phyloP scores from a whole-genome alignment of 2,797 vertebrate species.

The Crypturellus tataupa region DNA sequence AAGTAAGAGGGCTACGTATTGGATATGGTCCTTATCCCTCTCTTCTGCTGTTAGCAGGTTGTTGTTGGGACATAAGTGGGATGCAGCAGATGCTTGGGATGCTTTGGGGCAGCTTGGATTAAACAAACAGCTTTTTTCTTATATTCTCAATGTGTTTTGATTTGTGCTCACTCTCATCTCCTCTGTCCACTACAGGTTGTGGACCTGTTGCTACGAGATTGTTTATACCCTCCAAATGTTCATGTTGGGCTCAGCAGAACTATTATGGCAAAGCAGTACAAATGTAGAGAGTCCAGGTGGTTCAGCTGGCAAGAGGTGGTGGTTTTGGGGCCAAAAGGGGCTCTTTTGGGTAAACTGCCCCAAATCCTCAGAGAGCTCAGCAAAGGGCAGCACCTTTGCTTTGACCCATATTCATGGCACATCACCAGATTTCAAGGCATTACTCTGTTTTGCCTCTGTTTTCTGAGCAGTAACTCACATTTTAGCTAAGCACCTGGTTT shows the following conservation, averaged over 20 bases:
- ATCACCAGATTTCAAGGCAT: background rate
- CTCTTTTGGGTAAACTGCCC: background rate
- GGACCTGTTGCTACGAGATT: background rate
- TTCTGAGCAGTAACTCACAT: slow-evolving; percentile 7
- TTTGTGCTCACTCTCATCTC: background rate
- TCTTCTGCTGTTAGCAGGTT: background rate
- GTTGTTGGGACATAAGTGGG: background rate
- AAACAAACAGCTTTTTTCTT: background rate
- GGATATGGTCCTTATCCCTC: background rate
- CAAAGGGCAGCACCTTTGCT: background rate
- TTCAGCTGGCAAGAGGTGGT: background rate
- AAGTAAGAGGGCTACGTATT: background rate
- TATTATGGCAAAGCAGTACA: background rate
- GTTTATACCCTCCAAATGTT: background rate
- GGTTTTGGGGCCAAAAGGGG: no score
- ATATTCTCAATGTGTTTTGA: background rate
- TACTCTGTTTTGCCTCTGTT: slow-evolving; percentile 13
- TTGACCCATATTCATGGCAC: slow-evolving; percentile 16
- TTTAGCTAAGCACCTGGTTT: background rate
- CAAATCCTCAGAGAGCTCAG: background rate
- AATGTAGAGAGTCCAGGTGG: background rate
- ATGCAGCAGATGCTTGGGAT: background rate
- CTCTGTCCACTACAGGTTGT: background rate
- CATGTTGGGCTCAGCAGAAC: background rate
- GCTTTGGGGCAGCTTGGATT: background rate